Base-by-base conservation (phyloP, 2,113 vertebrate species). In the Cebidichthys violaceus region DNA sequence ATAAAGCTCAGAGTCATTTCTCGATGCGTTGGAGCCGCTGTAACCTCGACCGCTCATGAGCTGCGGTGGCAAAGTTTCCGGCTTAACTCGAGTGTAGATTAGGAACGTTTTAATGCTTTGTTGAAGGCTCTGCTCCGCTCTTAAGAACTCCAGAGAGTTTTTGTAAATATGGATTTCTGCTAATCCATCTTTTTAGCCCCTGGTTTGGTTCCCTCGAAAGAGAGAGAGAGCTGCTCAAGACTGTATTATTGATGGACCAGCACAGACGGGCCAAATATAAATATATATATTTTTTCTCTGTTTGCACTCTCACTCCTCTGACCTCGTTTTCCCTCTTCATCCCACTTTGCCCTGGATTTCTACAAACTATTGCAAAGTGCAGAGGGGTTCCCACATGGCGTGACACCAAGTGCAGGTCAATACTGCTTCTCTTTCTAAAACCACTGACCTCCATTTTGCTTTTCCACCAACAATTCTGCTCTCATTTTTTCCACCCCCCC, bases 41-140 rank as follows among this genome's bases (percentile, higher is more conserved):
- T 62, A 75, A 82, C 50, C 74, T 70, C 54, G 60, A 57, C 59
- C 31, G 54, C 39, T 72, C 41, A 31, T 72, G 39, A 75, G 68
- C 76, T 31, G 52, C 29, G 1, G 69, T 65, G 45, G 60, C 64
- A 73, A 64, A 74, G 75, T 84, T 77, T 87, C 14, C 55, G 33
- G 74, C 82, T 92, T 86, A 86, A 66, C 50, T 35, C 47, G 39
- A 90, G 55, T 67, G 66, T 80, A 85, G 92, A 90, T 90, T 86
- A 87, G 54, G 47, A 82, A 52, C 61, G 60, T 81, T 84, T 84
- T 79, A 61, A 77, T 77, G 35, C 72, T 86, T 88, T 78, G 45
- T 80, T 71, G 68, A 81, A 88, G 69, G 70, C 69, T 29, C 29
- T 6, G 70, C 37, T 64, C 39, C 47, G 70, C 59, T 83, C 66